Evolutionary conservation across 2,888 invertebrate genomes (phyloP).

Genomic region (Thymelicus acteon): DNA sequence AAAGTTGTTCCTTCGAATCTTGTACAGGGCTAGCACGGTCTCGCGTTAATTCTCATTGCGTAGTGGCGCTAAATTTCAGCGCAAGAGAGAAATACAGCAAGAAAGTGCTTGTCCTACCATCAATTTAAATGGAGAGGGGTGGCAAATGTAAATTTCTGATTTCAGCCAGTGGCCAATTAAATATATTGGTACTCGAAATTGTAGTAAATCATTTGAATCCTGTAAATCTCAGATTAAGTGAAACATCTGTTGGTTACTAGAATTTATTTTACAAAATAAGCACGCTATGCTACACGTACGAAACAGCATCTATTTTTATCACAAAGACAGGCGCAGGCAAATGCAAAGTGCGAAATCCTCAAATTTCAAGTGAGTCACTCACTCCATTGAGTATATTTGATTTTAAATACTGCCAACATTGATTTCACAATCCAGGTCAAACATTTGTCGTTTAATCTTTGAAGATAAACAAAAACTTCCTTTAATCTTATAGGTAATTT

Average conservation of each 20-base stretch:
- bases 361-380: constrained; percentile 13
- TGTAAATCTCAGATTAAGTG: constrained; percentile 31
- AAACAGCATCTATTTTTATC: constrained; percentile 38
- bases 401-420: constrained; percentile 32
- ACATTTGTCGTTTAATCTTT: constrained; percentile 25
- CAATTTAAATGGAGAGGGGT: constrained; percentile 66
- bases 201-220: constrained; percentile 70
- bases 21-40: constrained; percentile 69
- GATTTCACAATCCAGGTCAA: constrained; percentile 9
- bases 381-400: constrained; percentile 2
- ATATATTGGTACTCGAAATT: constrained; percentile 80
- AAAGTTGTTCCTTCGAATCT: constrained; percentile 78
- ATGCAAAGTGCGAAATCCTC: constrained; percentile 31
- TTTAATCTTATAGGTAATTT: constrained; percentile 76
- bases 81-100: constrained; percentile 38
- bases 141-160: constrained; percentile 79
- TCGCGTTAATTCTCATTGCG: constrained; percentile 46
- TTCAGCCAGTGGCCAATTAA: constrained; percentile 84
- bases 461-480: constrained; percentile 58
- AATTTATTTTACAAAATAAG: constrained; percentile 74
- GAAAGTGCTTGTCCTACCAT: constrained; percentile 62
- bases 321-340: constrained; percentile 35
- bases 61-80: constrained; percentile 28
- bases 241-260: constrained; percentile 49
- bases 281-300: constrained; percentile 41